A percentile compares a stretch with the other conserved stretches of the same genome.
Evolutionary conservation across 2,113 vertebrate genomes (phyloP).

Genomic region (Caretta caretta): DNA sequence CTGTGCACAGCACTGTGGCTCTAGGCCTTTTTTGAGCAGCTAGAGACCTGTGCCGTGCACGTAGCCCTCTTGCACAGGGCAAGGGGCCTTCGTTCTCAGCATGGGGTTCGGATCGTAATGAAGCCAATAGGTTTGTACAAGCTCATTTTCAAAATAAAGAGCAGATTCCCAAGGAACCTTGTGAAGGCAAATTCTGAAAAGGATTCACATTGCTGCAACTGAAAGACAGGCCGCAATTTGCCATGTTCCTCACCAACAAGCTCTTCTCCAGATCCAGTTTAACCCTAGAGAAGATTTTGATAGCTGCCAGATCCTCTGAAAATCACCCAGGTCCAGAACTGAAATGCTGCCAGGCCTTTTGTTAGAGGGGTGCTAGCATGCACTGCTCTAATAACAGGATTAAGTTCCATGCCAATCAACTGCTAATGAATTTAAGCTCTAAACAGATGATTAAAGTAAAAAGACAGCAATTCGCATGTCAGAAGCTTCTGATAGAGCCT

Average conservation of each 20-base stretch:
- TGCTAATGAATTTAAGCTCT: neutral
- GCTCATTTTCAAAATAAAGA: neutral
- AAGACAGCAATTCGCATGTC: neutral
- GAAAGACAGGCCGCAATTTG: fast-evolving
- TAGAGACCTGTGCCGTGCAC: neutral
- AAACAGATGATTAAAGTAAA: neutral
- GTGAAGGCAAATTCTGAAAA: neutral
- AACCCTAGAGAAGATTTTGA: fast-evolving
- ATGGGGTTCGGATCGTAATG: fast-evolving
- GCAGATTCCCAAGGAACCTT: neutral
- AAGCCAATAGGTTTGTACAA: fast-evolving
- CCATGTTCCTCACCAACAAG: neutral
- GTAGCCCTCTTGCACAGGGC: neutral
- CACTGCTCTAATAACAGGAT: neutral
- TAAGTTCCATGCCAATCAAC: neutral
- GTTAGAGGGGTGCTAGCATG: neutral
- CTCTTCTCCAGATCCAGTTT: fast-evolving
- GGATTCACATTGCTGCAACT: fast-evolving
- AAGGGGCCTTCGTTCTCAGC: fast-evolving
- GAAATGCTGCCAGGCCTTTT: neutral
- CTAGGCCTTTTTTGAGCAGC: fast-evolving
- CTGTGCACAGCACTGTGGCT: neutral
- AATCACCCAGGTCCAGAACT: neutral
- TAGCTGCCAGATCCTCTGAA: neutral
- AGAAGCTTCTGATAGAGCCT: neutral